These are phyloP conservation scores for Limosa lapponica DNA, from an alignment of 2,797 vertebrate genomes.

Conservation along the genomic window DNA sequence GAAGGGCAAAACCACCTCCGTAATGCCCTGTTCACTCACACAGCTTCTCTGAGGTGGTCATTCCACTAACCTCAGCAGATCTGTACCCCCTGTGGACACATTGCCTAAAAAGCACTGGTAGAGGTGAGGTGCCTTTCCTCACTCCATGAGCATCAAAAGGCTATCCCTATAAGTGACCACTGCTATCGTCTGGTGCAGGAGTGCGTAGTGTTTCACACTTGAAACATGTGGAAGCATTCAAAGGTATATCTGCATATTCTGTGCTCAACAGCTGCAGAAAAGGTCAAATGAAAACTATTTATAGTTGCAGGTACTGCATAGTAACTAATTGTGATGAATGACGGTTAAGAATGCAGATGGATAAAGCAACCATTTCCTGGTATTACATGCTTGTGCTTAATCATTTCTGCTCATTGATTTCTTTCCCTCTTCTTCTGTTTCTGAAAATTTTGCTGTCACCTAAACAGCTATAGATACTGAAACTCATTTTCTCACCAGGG, in stretches of 20 bases:
- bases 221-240: background rate
- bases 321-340: background rate
- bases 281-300: background rate
- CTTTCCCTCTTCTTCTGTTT: background rate
- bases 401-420: constrained; percentile 18
- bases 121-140: background rate
- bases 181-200: background rate
- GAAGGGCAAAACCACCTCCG: background rate
- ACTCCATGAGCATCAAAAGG: background rate
- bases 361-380: background rate
- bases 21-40: accelerated
- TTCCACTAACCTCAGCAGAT: background rate
- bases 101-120: background rate
- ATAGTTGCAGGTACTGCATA: background rate
- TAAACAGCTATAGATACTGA: background rate
- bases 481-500: background rate
- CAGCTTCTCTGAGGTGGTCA: background rate
- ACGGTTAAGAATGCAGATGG: background rate
- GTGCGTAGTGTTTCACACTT: background rate
- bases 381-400: background rate
- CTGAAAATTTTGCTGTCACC: background rate
- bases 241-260: background rate
- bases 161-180: accelerated
- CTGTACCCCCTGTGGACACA: background rate
- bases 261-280: background rate